phyloP scores from a whole-genome alignment of 2,888 invertebrate genomes.

The Lordiphosa andalusiaca region DNA sequence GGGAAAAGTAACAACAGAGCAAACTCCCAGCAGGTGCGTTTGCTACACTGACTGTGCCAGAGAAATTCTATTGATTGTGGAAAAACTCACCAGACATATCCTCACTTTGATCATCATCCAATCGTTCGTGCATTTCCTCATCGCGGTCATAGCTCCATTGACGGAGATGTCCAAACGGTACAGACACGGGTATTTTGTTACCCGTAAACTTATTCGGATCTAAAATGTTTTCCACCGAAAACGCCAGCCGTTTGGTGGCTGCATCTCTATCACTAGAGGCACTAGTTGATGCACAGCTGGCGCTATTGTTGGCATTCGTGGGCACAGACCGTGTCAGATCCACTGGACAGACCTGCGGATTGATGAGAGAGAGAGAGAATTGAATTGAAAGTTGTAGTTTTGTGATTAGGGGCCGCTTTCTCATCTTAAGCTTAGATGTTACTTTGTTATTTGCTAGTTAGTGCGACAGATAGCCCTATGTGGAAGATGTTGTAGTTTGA shows the following conservation, averaged over 20 bases:
- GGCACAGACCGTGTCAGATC: conserved; percentile 79
- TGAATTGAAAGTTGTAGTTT: too few relatives aligned
- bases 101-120: conserved; percentile 80
- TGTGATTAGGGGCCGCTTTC: too few relatives aligned
- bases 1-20: conserved; percentile 1
- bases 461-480: too few relatives aligned
- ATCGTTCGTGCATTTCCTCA: conserved; percentile 79
- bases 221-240: conserved; percentile 94
- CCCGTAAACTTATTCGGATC: conserved; percentile 95
- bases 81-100: conserved; percentile 82
- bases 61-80: conserved; percentile 7
- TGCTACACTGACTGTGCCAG: neutral
- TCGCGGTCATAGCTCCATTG: conserved; percentile 81
- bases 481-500: too few relatives aligned
- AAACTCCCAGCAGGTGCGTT: conserved; percentile 28
- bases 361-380: neutral
- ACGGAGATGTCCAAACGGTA: conserved; percentile 71
- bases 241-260: conserved; percentile 84
- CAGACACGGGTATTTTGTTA: conserved; percentile 72
- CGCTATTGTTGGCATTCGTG: conserved; percentile 46
- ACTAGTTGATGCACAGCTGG: conserved; percentile 70
- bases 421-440: too few relatives aligned
- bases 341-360: conserved; percentile 78
- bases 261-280: conserved; percentile 78
- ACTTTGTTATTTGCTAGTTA: too few relatives aligned